A percentile compares a stretch with the other conserved stretches of the same genome.
These are phyloP conservation scores for Catostylus mosaicus DNA, from an alignment of 30 jellyfish, hydroid and myxozoan genomes.

Conservation along the genomic window DNA sequence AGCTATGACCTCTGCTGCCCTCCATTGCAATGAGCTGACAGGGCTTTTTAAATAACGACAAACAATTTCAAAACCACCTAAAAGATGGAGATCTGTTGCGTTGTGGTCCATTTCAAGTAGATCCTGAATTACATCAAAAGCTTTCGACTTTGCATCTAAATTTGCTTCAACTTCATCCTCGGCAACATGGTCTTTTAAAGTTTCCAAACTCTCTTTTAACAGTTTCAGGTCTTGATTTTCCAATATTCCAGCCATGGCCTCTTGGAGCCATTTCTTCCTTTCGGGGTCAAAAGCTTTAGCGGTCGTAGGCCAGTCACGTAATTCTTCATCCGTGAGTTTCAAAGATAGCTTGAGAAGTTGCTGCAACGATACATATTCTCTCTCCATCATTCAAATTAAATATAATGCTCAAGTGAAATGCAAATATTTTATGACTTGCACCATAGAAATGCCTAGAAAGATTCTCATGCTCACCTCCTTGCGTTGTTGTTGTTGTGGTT, in stretches of 20 bases:
- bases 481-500: too few relatives aligned
- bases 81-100: slow-evolving; percentile 66
- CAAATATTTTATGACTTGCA: too few relatives aligned
- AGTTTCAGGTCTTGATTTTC: slow-evolving; percentile 65
- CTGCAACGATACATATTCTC: slow-evolving; percentile 21
- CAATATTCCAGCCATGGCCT: slow-evolving; percentile 58
- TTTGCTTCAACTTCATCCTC: slow-evolving; percentile 34
- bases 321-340: slow-evolving; percentile 78
- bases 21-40: slow-evolving; percentile 73
- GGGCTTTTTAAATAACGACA: slow-evolving; percentile 57
- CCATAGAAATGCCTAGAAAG: too few relatives aligned
- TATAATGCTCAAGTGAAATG: too few relatives aligned
- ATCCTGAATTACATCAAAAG: slow-evolving; percentile 50
- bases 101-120: slow-evolving; percentile 70
- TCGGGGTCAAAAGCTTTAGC: slow-evolving; percentile 62
- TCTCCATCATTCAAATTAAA: background rate
- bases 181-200: slow-evolving; percentile 4
- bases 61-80: slow-evolving; percentile 70
- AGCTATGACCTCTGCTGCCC: slow-evolving; percentile 89
- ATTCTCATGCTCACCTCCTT: too few relatives aligned
- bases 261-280: slow-evolving; percentile 71
- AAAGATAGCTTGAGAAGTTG: slow-evolving; percentile 65
- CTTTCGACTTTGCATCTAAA: slow-evolving; percentile 40
- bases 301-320: slow-evolving; percentile 50
- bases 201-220: slow-evolving; percentile 45